Evolutionary conservation across 2,888 invertebrate species (phyloP).

Genomic region (Parnassius apollo): DNA sequence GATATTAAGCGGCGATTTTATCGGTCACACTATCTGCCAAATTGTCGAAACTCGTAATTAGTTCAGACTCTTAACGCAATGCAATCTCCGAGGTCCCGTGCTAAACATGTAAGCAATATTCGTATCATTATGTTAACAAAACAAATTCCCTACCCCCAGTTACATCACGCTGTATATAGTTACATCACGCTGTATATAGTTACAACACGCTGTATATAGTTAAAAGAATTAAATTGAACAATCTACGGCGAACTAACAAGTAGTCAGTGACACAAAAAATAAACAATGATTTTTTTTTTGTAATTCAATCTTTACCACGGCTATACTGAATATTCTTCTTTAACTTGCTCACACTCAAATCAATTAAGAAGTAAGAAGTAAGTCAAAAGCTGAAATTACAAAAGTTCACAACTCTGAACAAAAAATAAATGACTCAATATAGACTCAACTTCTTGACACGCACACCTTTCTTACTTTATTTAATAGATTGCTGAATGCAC

Average conservation of each 20-base stretch:
- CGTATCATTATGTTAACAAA: background rate
- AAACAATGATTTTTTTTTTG: no score
- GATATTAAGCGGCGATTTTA: background rate
- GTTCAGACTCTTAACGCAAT: background rate
- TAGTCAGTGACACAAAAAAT: no score
- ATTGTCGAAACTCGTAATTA: background rate
- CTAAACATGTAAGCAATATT: background rate
- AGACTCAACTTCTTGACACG: no score
- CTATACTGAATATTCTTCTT: no score
- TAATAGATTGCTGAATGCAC: no score
- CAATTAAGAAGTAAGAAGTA: no score
- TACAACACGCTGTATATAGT: background rate
- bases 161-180: background rate
- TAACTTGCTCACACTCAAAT: no score
- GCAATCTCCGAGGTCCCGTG: background rate
- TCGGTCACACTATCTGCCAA: background rate
- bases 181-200: background rate
- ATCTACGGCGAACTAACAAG: background rate
- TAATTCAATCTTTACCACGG: no score
- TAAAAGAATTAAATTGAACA: background rate
- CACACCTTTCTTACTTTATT: no score
- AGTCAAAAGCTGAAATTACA: no score
- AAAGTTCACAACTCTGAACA: no score
- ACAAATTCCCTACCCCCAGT: constrained; percentile 1
- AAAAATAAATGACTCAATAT: no score